Conservation (phyloP, 2,888 invertebrate species). For the Epinotia bilunana region DNA sequence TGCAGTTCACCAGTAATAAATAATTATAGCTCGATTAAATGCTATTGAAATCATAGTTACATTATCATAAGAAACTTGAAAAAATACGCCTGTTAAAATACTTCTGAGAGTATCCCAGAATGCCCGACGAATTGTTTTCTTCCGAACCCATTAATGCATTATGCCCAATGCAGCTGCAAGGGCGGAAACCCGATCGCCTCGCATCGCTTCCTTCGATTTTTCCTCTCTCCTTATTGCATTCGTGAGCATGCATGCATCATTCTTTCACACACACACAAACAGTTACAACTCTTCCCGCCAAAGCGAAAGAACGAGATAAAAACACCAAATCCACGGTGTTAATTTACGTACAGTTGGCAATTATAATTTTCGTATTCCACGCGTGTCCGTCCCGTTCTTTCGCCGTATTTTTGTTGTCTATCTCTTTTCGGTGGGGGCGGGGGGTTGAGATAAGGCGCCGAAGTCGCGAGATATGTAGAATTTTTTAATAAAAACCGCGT, state of each 20-base stretch:
- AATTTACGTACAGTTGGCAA: slow-evolving; percentile 84
- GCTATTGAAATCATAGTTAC: not conserved
- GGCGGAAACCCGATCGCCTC: slow-evolving; percentile 72
- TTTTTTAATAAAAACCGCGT: slow-evolving; percentile 82
- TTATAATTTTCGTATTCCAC: slow-evolving; percentile 81
- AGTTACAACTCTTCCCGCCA: slow-evolving; percentile 48
- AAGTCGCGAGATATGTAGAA: slow-evolving; percentile 83
- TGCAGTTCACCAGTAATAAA: not conserved
- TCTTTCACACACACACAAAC: slow-evolving; percentile 53
- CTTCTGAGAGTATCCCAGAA: slow-evolving; percentile 29
- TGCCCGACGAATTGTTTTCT: slow-evolving; percentile 46
- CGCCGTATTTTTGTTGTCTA: slow-evolving; percentile 71
- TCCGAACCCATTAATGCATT: slow-evolving; percentile 70
- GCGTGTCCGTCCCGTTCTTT: slow-evolving; percentile 74
- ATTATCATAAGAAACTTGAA: not conserved
- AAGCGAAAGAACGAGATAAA: slow-evolving; percentile 60
- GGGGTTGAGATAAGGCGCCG: slow-evolving; percentile 75
- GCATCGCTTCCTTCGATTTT: slow-evolving; percentile 75
- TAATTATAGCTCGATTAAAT: not conserved
- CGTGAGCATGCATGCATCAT: slow-evolving; percentile 76
- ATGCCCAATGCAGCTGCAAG: slow-evolving; percentile 63
- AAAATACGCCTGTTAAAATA: not conserved
- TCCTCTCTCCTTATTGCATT: slow-evolving; percentile 79
- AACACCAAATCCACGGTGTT: slow-evolving; percentile 77
- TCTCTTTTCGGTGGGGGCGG: slow-evolving; percentile 67